These are phyloP conservation scores for Drosophila triauraria DNA, from an alignment of 1,140 invertebrate genomes.

Conservation along the genomic window DNA sequence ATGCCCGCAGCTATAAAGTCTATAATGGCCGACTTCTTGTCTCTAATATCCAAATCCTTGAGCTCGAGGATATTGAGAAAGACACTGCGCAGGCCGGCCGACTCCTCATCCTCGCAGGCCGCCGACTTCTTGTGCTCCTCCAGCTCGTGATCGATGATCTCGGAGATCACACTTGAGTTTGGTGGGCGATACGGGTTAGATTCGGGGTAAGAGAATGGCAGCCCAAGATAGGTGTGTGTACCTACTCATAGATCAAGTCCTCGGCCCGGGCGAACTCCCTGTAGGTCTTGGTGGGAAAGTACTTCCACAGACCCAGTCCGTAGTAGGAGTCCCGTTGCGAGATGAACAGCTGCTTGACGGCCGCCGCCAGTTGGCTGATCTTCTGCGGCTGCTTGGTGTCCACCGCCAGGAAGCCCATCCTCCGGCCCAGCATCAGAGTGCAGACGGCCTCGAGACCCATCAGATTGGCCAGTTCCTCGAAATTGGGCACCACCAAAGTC, in stretches of 20 bases:
- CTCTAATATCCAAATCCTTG: constrained; percentile 89
- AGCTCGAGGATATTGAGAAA: constrained; percentile 91
- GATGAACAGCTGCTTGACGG: constrained; percentile 91
- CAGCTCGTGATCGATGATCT: constrained; percentile 89
- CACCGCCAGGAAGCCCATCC: constrained; percentile 91
- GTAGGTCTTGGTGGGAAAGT: constrained; percentile 91
- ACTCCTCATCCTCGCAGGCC: constrained; percentile 86
- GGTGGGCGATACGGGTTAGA: constrained; percentile 17
- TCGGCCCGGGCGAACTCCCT: constrained; percentile 90
- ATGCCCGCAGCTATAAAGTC: constrained; percentile 95
- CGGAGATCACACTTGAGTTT: constrained; percentile 89
- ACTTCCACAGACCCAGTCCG: constrained; percentile 93
- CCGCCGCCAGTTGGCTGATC: constrained; percentile 87
- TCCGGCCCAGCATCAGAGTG: constrained; percentile 90
- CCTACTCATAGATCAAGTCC: constrained; percentile 91
- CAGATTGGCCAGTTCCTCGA: constrained; percentile 91
- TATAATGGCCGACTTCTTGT: constrained; percentile 93
- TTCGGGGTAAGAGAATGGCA: neutral
- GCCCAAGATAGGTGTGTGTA: constrained; percentile 40
- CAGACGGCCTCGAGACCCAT: constrained; percentile 93
- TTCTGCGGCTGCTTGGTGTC: constrained; percentile 86
- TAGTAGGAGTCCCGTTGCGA: constrained; percentile 92
- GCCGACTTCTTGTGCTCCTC: constrained; percentile 74
- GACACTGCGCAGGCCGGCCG: constrained; percentile 87
- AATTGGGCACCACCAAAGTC: constrained; percentile 86